Base-by-base conservation (phyloP, 2,888 invertebrate genomes). In the Dastarcus helophoroides region DNA sequence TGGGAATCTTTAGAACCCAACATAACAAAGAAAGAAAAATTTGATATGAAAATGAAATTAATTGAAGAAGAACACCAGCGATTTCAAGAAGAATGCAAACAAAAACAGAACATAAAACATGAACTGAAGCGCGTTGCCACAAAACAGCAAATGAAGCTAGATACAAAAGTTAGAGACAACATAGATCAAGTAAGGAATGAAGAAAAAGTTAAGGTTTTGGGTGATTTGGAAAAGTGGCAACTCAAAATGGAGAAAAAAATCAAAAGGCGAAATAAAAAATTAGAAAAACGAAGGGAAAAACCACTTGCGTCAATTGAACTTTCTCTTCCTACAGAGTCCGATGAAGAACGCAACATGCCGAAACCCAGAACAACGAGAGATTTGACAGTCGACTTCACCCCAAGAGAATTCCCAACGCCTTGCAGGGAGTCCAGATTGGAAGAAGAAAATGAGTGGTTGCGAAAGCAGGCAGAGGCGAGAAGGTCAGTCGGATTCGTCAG, bases 381-480 rank as follows among this genome's bases (percentile, higher is more conserved):
- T 21, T 67, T 88, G 29, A 65, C 70, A 40, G 71, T 86, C 6
- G 68, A 63, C 15, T 85, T 86, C 50, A 83, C 86, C 0, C 72
- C 75, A 6, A 65, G 89, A 32, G 69, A 69, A 12, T 85, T 90
- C 53, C 79, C 84, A 1, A 88, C 89, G 2, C 88, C 89, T 1
- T 76, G 76, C 29, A 64, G 88, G 37, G 84, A 85, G 56, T 83
- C 83, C 1, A 65, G 66, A 27, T 65, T 68, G 9, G 60, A 65
- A 1, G 75, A 79, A 50, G 88, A 89, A 57, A 72, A 81, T 43
- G 76, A 79, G 63, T 89, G 85, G 84, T 56, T 88, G 37, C 67
- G 68, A 40, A 86, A 86, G 53, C 79, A 86, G 48, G 78, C 77
- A 2, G 71, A 76, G 48, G 80, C 82, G 6, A 65, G 79, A 46